Base-by-base conservation (phyloP, 2,888 invertebrate genomes). In the Amphipyra tragopoginis region DNA sequence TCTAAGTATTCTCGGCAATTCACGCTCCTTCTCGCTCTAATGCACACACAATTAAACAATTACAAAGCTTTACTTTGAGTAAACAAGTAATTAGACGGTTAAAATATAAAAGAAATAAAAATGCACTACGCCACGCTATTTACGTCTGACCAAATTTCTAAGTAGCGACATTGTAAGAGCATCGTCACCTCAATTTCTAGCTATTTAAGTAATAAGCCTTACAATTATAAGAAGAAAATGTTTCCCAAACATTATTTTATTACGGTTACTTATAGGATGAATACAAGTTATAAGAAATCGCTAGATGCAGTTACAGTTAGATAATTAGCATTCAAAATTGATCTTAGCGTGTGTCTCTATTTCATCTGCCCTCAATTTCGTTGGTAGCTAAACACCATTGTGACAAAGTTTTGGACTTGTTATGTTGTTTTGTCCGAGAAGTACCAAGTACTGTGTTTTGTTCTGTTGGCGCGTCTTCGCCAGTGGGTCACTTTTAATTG, bases 401-500 rank as follows among this genome's bases (percentile, higher is more conserved):
- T 84, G 80, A 81, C 83, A 83, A 83, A 75, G 65, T 79, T 70
- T 77, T 60, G 62, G 67, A 63, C 72, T 79, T 81, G 75, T 84
- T 79, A 64, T 77, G 72, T 70, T 75, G 76, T 81, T 83, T 77
- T 73, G 76, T 73, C 63, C 66, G 71, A 73, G 66, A 63, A 66
- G 72, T 76, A 71, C 62, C 64, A 72, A 79, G 72, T 71, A 76
- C 65, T 59, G 64, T 72, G 80, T 82, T 89, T 87, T 89, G 86
- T 87, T 87, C 85, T 72, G 72, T 67, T 72, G 72, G 76, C 73
- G 75, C 68, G 74, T 72, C 77, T 76, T 62, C 80, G 84, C 62
- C 86, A 93, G 89, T 93, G 86, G 93, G 93, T 93, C 93, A 93
- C 79, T 89, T 89, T 91, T 93, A 93, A 93, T 93, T 93, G 93